A percentile compares a stretch with the other conserved stretches of the same genome.
Conservation (phyloP, 64 coral and sea anemone species). For the Pachyseris speciosa region DNA sequence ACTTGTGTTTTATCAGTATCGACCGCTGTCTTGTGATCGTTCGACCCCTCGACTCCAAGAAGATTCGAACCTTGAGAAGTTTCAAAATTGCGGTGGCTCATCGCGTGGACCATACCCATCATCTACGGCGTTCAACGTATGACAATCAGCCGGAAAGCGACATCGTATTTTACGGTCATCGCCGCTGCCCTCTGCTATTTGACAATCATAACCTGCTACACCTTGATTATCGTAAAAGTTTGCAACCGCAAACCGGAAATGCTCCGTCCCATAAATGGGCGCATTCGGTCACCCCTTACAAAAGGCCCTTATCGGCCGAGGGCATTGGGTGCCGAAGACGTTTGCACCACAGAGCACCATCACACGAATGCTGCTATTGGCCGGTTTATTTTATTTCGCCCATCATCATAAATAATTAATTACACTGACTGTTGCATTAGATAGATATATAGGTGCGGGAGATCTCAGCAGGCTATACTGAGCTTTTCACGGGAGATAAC, state of each 20-base stretch:
- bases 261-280: too few relatives aligned
- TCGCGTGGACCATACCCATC: conserved; percentile 69
- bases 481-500: too few relatives aligned
- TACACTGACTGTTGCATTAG: too few relatives aligned
- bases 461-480: too few relatives aligned
- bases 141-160: conserved; percentile 62
- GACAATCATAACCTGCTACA: conserved; percentile 75
- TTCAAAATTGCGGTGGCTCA: conserved; percentile 43
- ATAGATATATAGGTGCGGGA: too few relatives aligned
- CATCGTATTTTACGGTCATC: conserved; percentile 74
- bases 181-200: conserved; percentile 78
- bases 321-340: too few relatives aligned
- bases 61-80: conserved; percentile 31
- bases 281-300: too few relatives aligned
- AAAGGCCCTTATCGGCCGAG: too few relatives aligned
- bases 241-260: conserved; percentile 39
- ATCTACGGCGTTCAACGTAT: conserved; percentile 68
- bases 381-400: too few relatives aligned
- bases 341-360: too few relatives aligned
- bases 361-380: too few relatives aligned
- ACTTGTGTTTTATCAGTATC: conserved; percentile 84
- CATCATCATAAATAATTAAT: too few relatives aligned
- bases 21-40: conserved; percentile 77
- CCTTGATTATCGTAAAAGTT: conserved; percentile 73
- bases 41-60: conserved; percentile 39